Evolutionary conservation across 2,888 invertebrate genomes (phyloP).

Genomic region (Tipula unca): DNA sequence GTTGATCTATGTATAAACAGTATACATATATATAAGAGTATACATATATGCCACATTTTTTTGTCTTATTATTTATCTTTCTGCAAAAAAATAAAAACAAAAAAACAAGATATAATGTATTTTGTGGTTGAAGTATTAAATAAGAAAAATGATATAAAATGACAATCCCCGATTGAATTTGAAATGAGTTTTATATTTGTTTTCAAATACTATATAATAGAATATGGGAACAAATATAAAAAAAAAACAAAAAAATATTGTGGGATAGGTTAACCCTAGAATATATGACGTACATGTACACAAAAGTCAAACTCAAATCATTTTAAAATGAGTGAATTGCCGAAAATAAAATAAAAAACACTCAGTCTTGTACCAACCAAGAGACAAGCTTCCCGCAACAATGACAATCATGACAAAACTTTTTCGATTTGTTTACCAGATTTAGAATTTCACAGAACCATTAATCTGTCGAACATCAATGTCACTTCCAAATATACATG

Average conservation of each 20-base stretch:
- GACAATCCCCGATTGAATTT: conserved; percentile 8
- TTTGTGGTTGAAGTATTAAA: neutral
- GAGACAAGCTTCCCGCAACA: neutral
- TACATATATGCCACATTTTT: neutral
- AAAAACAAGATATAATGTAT: neutral
- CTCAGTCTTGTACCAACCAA: neutral
- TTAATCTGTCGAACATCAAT: neutral
- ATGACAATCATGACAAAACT: too few relatives aligned
- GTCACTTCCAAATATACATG: neutral
- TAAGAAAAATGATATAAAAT: neutral
- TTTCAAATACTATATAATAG: neutral
- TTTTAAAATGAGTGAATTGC: neutral
- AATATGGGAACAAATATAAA: too few relatives aligned
- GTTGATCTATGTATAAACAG: too few relatives aligned
- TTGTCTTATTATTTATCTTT: neutral
- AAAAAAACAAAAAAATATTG: neutral
- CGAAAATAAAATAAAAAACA: neutral
- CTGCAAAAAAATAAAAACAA: neutral
- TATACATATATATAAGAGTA: neutral
- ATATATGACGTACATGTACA: neutral
- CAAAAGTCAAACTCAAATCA: neutral
- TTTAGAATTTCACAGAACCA: too few relatives aligned
- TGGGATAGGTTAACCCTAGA: neutral
- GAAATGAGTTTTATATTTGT: neutral
- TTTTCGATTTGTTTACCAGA: too few relatives aligned